A percentile compares a stretch with the other conserved stretches of the same genome.
Evolutionary conservation across 2,888 invertebrate species (phyloP).

Genomic region (Choristoneura rosaceana): DNA sequence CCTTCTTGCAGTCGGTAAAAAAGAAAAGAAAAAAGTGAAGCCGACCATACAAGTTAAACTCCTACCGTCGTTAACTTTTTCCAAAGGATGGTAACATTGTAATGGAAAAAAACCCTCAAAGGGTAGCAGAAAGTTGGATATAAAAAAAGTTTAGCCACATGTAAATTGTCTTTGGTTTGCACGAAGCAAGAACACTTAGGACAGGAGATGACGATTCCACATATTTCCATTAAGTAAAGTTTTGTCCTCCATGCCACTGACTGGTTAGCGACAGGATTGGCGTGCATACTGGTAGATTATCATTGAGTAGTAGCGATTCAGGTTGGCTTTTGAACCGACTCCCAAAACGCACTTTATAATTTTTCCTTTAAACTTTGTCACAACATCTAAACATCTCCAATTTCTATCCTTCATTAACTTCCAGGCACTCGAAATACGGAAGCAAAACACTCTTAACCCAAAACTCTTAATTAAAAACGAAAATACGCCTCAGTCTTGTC

Average conservation of each 20-base stretch:
- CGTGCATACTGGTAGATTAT: too few relatives aligned
- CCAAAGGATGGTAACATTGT: background rate
- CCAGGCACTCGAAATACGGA: background rate
- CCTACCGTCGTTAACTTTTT: background rate
- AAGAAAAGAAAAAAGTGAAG: background rate
- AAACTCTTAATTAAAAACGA: conserved; percentile 20
- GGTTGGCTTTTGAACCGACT: too few relatives aligned
- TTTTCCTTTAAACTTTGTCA: too few relatives aligned
- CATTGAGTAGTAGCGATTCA: too few relatives aligned
- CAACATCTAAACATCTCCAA: background rate
- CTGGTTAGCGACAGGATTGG: too few relatives aligned
- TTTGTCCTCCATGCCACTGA: too few relatives aligned
- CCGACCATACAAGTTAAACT: background rate
- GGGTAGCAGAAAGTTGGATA: too few relatives aligned
- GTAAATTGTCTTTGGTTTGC: background rate
- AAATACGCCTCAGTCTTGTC: conserved; percentile 19
- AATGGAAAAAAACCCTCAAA: too few relatives aligned
- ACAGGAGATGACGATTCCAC: too few relatives aligned
- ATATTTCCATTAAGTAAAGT: too few relatives aligned
- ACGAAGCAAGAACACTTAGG: too few relatives aligned
- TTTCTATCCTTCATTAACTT: background rate
- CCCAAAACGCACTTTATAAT: too few relatives aligned
- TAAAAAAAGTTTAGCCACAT: background rate
- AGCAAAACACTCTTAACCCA: background rate
- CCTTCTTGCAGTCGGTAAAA: background rate